Conservation (phyloP, 2,797 vertebrate species). For the Chelidonichthys spinosus region DNA sequence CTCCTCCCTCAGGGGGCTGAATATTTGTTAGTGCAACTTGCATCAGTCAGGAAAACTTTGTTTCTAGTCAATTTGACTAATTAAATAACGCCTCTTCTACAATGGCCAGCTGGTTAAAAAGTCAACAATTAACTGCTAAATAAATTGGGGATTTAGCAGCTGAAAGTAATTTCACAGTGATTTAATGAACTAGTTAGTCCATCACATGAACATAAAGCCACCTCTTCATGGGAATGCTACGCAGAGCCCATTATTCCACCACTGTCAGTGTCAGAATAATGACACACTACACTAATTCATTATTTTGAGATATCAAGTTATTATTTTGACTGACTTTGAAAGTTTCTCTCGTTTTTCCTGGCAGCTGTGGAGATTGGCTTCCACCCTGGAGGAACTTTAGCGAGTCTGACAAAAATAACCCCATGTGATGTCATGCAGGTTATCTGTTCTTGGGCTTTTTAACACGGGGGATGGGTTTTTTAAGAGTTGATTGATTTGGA, state of each 20-base stretch:
- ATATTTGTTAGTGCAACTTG: conserved; percentile 8
- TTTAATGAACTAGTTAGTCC: not conserved
- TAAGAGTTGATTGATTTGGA: not conserved
- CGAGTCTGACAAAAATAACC: not conserved
- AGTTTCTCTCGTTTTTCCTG: too few species aligned
- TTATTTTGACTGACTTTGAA: too few species aligned
- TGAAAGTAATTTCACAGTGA: not conserved
- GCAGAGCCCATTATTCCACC: too few species aligned
- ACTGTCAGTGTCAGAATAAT: too few species aligned
- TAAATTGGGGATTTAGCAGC: not conserved
- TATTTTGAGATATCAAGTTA: too few species aligned
- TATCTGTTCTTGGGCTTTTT: not conserved
- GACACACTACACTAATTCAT: too few species aligned
- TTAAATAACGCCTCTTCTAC: not conserved
- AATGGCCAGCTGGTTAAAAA: not conserved
- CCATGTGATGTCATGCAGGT: not conserved
- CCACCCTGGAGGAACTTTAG: not conserved
- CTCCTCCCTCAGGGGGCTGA: conserved; percentile 36
- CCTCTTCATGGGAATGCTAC: too few species aligned
- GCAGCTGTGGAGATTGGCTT: too few species aligned
- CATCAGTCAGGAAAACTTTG: not conserved
- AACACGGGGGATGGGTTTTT: not conserved
- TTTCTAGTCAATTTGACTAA: not conserved
- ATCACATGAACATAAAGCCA: too few species aligned
- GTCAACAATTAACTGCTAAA: not conserved